Evolutionary conservation across 2,797 vertebrate genomes (phyloP).

Genomic region (Bovichtus variegatus): DNA sequence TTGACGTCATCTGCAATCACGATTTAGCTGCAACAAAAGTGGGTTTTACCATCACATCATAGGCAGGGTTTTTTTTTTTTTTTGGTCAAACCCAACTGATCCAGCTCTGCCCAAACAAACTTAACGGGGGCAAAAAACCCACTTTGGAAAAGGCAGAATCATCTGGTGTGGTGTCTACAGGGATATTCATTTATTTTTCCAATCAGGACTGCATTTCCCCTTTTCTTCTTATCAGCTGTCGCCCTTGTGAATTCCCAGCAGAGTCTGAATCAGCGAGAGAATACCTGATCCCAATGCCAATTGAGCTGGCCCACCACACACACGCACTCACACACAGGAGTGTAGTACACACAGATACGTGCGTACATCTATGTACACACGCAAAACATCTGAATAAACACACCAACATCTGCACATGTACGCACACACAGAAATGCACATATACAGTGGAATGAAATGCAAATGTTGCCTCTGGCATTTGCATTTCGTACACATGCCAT

Average conservation of each 20-base stretch:
- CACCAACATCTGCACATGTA: constrained; percentile 56
- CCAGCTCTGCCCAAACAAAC: constrained; percentile 31
- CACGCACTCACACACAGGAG: constrained; percentile 24
- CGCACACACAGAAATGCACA: constrained; percentile 45
- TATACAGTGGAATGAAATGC: constrained; percentile 54
- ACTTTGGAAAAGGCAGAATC: constrained; percentile 8
- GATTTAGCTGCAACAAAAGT: constrained; percentile 57
- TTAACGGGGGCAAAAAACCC: constrained; percentile 1
- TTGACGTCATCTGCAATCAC: constrained; percentile 71
- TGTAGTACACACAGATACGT: neutral
- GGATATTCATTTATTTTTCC: constrained; percentile 42
- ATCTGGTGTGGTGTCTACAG: constrained; percentile 18
- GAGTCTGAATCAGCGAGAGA: constrained; percentile 58
- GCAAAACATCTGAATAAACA: constrained; percentile 25
- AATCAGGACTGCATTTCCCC: constrained; percentile 40
- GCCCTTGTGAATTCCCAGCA: constrained; percentile 71
- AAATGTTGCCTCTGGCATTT: constrained; percentile 57
- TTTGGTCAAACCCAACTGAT: constrained; percentile 27
- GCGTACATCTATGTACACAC: neutral
- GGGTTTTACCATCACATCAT: constrained; percentile 40
- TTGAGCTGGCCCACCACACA: constrained; percentile 28
- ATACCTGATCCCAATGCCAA: constrained; percentile 73
- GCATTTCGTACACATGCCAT: constrained; percentile 47
- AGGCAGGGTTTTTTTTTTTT: constrained; percentile 27
- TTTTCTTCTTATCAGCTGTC: constrained; percentile 44